phyloP scores from a whole-genome alignment of 2,113 vertebrate genomes.

The Heterocephalus glaber region DNA sequence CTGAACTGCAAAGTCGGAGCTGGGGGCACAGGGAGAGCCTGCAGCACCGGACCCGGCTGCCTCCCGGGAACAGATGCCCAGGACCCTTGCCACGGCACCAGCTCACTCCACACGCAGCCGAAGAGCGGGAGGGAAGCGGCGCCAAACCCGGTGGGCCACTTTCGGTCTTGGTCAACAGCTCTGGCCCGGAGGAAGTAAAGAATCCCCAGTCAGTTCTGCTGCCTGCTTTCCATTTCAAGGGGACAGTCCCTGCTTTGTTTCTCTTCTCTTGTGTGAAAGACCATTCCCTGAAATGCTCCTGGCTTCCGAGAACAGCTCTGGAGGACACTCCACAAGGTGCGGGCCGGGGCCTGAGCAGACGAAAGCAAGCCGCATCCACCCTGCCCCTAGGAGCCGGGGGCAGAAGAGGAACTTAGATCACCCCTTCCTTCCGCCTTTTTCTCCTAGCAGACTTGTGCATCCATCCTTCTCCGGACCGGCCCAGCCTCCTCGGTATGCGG shows the following conservation, averaged over 20 bases:
- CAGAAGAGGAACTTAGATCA: slow-evolving; percentile 53
- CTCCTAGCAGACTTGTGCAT: neutral
- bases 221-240: slow-evolving; percentile 54
- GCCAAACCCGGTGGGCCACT: neutral
- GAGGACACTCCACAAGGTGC: neutral
- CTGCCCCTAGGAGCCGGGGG: neutral
- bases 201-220: slow-evolving; percentile 48
- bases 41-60: neutral
- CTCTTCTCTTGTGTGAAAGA: slow-evolving; percentile 58
- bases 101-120: neutral
- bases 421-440: slow-evolving; percentile 47
- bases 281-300: slow-evolving; percentile 70
- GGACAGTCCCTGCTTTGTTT: slow-evolving; percentile 78
- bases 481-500: neutral
- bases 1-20: neutral
- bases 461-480: neutral
- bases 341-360: slow-evolving; percentile 33
- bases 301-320: slow-evolving; percentile 72
- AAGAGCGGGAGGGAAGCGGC: neutral
- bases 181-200: slow-evolving; percentile 49
- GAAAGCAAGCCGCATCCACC: slow-evolving; percentile 11
- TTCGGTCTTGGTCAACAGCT: slow-evolving; percentile 56
- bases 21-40: neutral
- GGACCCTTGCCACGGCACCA: neutral
- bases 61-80: neutral